Conservation (phyloP, 2,797 vertebrate genomes). For the Thunnus albacares region DNA sequence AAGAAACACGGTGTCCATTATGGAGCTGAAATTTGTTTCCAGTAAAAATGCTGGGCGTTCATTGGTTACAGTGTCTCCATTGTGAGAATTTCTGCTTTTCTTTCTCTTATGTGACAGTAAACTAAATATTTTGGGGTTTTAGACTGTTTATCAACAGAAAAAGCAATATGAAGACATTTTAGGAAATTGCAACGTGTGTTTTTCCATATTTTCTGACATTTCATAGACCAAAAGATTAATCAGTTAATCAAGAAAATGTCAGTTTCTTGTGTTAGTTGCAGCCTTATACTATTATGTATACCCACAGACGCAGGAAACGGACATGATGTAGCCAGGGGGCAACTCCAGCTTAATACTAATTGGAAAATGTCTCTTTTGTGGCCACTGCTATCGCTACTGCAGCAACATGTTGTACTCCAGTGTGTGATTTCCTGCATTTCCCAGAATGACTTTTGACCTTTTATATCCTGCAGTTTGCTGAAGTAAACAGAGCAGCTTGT, state of each 20-base stretch:
- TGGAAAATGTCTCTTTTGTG: background rate
- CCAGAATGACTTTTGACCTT: background rate
- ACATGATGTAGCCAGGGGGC: background rate
- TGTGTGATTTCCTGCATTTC: slow-evolving; percentile 15
- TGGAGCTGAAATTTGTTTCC: background rate
- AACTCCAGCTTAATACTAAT: background rate
- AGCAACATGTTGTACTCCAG: background rate
- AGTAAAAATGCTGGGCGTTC: background rate
- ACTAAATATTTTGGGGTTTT: background rate
- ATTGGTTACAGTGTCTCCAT: background rate
- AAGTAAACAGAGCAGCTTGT: background rate
- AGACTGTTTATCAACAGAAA: background rate
- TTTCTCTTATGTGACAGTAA: background rate
- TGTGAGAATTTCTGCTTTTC: background rate
- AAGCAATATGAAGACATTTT: background rate
- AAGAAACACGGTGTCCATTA: background rate
- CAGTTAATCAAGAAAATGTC: background rate
- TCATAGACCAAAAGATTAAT: background rate
- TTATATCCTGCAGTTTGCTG: background rate
- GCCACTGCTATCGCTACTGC: background rate
- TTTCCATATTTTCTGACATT: background rate
- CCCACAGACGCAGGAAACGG: background rate
- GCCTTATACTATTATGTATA: rapidly evolving
- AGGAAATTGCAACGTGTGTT: background rate
- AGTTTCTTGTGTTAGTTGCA: background rate